Conservation (phyloP, 2,888 invertebrate species). For the Xanthorhoe spadicearia region DNA sequence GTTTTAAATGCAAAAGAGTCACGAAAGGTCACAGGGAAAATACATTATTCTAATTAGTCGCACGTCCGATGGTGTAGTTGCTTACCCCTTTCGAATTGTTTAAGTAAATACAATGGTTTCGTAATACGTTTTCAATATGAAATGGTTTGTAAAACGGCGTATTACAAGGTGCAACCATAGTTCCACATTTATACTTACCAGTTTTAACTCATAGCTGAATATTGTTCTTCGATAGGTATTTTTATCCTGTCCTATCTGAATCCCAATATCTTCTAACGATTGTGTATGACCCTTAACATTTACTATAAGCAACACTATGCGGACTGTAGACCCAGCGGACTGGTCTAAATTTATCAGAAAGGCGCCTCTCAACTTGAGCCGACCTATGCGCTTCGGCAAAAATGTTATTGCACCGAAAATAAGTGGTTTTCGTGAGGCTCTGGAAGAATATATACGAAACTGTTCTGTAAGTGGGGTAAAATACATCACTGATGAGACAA, state of each 20-base stretch:
- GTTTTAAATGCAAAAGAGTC: constrained; percentile 16
- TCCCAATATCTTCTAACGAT: too few species aligned
- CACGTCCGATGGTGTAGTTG: neutral
- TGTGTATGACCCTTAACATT: neutral
- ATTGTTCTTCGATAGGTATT: too few species aligned
- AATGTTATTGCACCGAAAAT: neutral
- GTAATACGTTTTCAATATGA: too few species aligned
- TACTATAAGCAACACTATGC: constrained; percentile 22
- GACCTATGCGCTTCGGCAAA: constrained; percentile 19
- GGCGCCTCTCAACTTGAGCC: constrained; percentile 6
- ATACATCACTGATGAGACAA: constrained; percentile 5
- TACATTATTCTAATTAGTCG: neutral
- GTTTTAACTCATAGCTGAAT: too few species aligned
- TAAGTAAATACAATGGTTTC: neutral
- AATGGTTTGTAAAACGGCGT: neutral
- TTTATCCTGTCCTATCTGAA: too few species aligned
- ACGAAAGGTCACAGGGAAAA: constrained; percentile 14
- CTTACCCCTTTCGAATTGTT: neutral
- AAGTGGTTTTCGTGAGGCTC: constrained; percentile 11
- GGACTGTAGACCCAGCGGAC: constrained; percentile 27
- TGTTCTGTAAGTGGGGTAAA: constrained; percentile 16
- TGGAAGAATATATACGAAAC: constrained; percentile 25
- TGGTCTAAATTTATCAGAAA: constrained; percentile 14
- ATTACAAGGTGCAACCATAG: neutral
- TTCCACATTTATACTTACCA: neutral